Conservation (phyloP, 1,140 invertebrate species). For the Planococcus citri region DNA sequence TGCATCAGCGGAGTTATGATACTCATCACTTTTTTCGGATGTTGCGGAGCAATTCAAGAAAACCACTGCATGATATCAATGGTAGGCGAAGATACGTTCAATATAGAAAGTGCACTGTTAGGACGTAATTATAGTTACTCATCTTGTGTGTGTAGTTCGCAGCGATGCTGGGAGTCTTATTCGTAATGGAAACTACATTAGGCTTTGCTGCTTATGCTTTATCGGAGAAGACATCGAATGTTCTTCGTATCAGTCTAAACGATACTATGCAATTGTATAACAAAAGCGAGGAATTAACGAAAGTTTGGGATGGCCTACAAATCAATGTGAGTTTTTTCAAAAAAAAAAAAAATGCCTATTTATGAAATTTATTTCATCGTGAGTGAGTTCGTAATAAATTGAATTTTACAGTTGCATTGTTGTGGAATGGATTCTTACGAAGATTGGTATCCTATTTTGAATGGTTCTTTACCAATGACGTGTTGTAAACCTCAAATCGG, state of each 20-base stretch:
- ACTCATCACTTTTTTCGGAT: slow-evolving; percentile 68
- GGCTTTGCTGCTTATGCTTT: slow-evolving; percentile 76
- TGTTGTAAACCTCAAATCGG: slow-evolving; percentile 23
- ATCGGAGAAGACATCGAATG: slow-evolving; percentile 49
- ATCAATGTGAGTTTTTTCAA: slow-evolving; percentile 49
- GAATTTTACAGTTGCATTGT: slow-evolving; percentile 20
- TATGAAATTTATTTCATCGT: neutral
- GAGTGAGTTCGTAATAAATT: neutral
- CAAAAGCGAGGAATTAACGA: slow-evolving; percentile 32
- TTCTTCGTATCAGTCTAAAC: slow-evolving; percentile 53
- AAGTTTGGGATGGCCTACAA: slow-evolving; percentile 44
- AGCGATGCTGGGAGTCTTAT: slow-evolving; percentile 64
- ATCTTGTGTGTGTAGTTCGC: slow-evolving; percentile 65
- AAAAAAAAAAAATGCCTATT: neutral
- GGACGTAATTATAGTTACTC: no score
- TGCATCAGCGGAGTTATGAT: slow-evolving; percentile 60
- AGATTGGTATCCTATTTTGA: slow-evolving; percentile 23
- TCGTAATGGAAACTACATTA: slow-evolving; percentile 67
- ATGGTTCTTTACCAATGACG: slow-evolving; percentile 24
- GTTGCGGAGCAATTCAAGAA: slow-evolving; percentile 69
- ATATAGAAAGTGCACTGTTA: no score
- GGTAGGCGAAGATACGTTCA: slow-evolving; percentile 33
- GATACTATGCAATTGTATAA: slow-evolving; percentile 52
- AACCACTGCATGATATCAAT: slow-evolving; percentile 71
- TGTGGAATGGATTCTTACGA: slow-evolving; percentile 21